phyloP scores from a whole-genome alignment of 2,888 invertebrate genomes.

The Hirudinaria manillensis region DNA sequence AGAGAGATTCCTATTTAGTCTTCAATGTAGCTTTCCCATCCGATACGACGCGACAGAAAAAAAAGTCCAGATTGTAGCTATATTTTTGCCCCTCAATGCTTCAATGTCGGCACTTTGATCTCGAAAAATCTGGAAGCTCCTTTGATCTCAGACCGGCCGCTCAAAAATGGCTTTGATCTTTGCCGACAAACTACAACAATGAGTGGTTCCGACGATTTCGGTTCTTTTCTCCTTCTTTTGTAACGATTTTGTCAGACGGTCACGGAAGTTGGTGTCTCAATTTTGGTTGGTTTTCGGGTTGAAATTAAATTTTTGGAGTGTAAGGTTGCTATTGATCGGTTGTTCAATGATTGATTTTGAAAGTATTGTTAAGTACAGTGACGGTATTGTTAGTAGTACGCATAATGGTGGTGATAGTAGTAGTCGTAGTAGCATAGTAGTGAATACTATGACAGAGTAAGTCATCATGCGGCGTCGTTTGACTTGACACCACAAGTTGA shows the following conservation, averaged over 20 bases:
- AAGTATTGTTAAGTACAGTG: not conserved
- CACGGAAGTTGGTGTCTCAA: no score
- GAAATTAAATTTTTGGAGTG: no score
- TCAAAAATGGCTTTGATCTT: constrained; percentile 3
- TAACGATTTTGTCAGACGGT: no score
- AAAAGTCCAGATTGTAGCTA: not conserved
- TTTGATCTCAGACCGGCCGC: not conserved
- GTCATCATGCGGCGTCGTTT: no score
- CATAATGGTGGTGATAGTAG: not conserved
- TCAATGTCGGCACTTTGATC: not conserved
- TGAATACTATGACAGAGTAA: no score
- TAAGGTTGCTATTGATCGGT: no score
- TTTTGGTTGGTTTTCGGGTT: no score
- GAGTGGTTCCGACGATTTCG: not conserved
- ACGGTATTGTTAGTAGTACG: not conserved
- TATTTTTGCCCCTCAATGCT: not conserved
- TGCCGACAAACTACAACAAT: not conserved
- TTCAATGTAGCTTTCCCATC: no score
- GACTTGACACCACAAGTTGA: no score
- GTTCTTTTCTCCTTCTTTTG: not conserved
- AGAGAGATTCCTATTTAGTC: no score
- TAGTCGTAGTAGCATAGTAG: not conserved
- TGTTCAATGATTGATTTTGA: no score
- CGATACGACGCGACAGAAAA: not conserved
- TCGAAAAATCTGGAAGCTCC: not conserved